phyloP scores from a whole-genome alignment of 2,113 vertebrate species.

The Pelecanoides urinatrix region DNA sequence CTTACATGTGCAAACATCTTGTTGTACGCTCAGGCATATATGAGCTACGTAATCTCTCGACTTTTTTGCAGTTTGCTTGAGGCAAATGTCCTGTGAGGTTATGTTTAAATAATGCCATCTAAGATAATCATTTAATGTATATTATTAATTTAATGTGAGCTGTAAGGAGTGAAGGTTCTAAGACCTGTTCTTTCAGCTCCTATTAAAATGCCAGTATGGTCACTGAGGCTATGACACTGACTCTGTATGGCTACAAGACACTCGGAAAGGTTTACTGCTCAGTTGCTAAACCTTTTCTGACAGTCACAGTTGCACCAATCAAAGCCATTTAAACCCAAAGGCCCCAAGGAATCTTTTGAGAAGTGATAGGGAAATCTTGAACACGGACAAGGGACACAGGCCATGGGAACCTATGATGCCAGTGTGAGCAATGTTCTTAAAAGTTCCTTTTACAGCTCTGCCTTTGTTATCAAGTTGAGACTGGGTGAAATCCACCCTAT shows the following conservation, averaged over 20 bases:
- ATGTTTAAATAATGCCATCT: constrained; percentile 35
- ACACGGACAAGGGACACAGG: background rate
- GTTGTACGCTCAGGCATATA: background rate
- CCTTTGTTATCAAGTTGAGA: background rate
- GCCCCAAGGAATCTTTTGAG: background rate
- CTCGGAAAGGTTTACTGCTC: background rate
- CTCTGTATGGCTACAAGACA: background rate
- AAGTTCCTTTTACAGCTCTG: background rate
- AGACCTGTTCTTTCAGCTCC: constrained; percentile 32
- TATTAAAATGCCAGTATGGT: background rate
- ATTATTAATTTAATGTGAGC: constrained; percentile 29
- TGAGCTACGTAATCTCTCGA: background rate
- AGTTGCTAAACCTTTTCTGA: background rate
- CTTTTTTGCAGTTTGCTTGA: background rate
- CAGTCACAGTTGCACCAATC: background rate
- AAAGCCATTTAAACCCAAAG: background rate
- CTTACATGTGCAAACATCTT: background rate
- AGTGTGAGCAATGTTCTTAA: background rate
- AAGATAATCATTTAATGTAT: background rate
- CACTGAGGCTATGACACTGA: background rate
- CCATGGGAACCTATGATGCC: background rate
- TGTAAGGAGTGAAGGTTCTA: background rate
- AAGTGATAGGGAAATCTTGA: background rate
- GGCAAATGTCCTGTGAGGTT: constrained; percentile 7
- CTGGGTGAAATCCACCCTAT: background rate